phyloP scores from a whole-genome alignment of 2,113 vertebrate species.

The Regulus satrapa region DNA sequence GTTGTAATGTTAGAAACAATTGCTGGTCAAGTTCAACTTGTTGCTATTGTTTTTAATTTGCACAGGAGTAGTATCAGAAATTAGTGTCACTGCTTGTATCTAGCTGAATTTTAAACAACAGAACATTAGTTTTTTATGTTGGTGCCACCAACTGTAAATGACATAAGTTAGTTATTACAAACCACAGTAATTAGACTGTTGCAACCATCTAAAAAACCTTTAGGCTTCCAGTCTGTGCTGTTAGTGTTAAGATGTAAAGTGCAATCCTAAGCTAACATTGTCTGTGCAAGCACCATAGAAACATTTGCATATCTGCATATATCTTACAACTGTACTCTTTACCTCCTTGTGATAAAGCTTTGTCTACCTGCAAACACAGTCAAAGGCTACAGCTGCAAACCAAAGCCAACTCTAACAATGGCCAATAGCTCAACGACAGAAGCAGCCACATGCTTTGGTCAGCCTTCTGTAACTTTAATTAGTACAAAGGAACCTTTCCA shows the following conservation, averaged over 20 bases:
- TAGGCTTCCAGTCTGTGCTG: conserved; percentile 93
- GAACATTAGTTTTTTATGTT: conserved; percentile 88
- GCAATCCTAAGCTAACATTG: conserved; percentile 88
- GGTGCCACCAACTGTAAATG: conserved; percentile 98
- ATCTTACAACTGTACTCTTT: conserved; percentile 94
- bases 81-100: conserved; percentile 98
- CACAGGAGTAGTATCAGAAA: conserved; percentile 98
- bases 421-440: conserved; percentile 99
- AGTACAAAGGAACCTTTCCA: conserved; percentile 97
- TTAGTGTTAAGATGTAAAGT: conserved; percentile 92
- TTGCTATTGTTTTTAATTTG: conserved; percentile 98
- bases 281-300: conserved; percentile 92
- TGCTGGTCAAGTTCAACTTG: conserved; percentile 98
- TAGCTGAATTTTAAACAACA: conserved; percentile 89
- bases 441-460: conserved; percentile 93
- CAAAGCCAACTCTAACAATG: conserved; percentile 99
- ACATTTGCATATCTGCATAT: conserved; percentile 95
- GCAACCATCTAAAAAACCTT: conserved; percentile 83
- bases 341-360: conserved; percentile 99
- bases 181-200: conserved; percentile 93
- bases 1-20: conserved; percentile 97
- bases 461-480: conserved; percentile 98
- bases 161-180: conserved; percentile 90
- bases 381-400: conserved; percentile 99
- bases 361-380: conserved; percentile 99